Percentiles rank a stretch among this genome's conserved stretches.
These are phyloP conservation scores for Climacteris rufus DNA, from an alignment of 2,113 vertebrate species.

Conservation along the genomic window DNA sequence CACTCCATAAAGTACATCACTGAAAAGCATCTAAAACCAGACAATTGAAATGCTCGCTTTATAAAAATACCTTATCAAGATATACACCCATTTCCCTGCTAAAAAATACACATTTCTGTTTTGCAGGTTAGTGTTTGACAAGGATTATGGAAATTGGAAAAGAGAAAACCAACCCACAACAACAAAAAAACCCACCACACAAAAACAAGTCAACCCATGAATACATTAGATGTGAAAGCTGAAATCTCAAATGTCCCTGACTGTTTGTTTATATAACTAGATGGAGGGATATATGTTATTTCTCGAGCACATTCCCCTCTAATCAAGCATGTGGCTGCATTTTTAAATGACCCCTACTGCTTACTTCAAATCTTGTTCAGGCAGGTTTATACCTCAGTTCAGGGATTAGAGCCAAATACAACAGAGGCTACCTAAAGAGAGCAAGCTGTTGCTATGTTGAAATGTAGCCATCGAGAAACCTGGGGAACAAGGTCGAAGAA, in stretches of 20 bases:
- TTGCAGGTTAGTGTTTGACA: neutral
- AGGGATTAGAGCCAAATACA: constrained; percentile 51
- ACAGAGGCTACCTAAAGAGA: constrained; percentile 49
- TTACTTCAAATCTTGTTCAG: constrained; percentile 33
- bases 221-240: neutral
- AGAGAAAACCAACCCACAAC: neutral
- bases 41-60: neutral
- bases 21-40: neutral
- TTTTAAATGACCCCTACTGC: constrained; percentile 47
- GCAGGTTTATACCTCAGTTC: constrained; percentile 47
- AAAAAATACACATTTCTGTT: neutral
- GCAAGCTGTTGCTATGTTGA: constrained; percentile 32
- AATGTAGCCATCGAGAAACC: neutral
- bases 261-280: neutral
- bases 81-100: neutral
- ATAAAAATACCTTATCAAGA: neutral
- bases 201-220: neutral
- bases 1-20: neutral
- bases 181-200: neutral
- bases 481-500: neutral
- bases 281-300: neutral
- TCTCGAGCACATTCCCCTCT: neutral
- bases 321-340: constrained; percentile 26
- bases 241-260: neutral
- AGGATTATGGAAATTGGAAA: neutral